Conservation (phyloP, 2,113 vertebrate species). For the Psilopogon haemacephalus region DNA sequence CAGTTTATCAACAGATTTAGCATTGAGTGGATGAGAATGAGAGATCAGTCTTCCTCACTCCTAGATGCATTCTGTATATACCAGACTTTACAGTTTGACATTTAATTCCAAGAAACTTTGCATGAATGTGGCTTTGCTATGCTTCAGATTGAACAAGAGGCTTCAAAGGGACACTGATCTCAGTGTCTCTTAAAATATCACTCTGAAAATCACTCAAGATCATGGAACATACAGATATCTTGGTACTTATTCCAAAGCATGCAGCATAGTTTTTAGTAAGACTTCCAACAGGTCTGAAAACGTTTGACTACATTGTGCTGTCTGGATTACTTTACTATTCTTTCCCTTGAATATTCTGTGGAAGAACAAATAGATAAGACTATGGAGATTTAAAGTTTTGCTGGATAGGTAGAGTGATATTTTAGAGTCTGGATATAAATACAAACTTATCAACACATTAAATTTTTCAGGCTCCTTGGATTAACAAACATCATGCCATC, state of each 20-base stretch:
- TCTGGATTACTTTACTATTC: background rate
- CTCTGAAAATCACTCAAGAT: background rate
- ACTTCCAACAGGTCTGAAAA: background rate
- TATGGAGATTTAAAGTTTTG: background rate
- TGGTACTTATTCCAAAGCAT: no score
- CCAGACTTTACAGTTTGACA: background rate
- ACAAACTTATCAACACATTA: background rate
- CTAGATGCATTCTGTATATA: background rate
- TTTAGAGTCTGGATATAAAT: background rate
- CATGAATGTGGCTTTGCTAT: background rate
- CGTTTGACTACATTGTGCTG: background rate
- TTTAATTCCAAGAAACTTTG: background rate
- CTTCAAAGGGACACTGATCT: background rate
- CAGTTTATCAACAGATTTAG: background rate
- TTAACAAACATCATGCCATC: background rate
- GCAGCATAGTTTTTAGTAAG: no score
- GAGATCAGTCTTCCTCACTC: background rate
- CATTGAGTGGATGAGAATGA: background rate
- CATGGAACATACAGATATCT: background rate
- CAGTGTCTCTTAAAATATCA: background rate
- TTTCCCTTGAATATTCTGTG: background rate
- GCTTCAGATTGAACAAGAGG: background rate
- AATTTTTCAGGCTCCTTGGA: background rate
- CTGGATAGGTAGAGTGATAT: background rate
- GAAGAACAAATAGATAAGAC: background rate